These are phyloP conservation scores for Gymnosoma rotundatum DNA, from an alignment of 2,888 invertebrate species.

Conservation along the genomic window DNA sequence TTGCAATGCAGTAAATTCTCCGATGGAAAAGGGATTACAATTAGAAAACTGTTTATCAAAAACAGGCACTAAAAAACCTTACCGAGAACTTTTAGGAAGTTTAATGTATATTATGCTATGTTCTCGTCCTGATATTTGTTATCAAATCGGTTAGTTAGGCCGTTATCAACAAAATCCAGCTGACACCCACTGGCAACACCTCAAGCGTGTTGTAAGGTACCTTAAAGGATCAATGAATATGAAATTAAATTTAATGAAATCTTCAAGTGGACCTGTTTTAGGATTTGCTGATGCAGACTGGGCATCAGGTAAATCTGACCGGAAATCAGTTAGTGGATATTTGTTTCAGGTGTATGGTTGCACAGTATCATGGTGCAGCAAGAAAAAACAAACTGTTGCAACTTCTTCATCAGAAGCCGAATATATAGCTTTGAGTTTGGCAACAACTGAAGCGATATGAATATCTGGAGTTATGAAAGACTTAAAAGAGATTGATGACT, in stretches of 20 bases:
- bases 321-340: slow-evolving; percentile 22
- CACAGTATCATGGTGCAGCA: slow-evolving; percentile 54
- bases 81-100: slow-evolving; percentile 58
- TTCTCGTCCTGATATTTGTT: slow-evolving; percentile 57
- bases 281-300: slow-evolving; percentile 16
- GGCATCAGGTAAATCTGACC: background rate
- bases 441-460: slow-evolving; percentile 20
- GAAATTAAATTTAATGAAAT: slow-evolving; percentile 5
- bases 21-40: too few species aligned
- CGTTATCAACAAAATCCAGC: slow-evolving; percentile 43
- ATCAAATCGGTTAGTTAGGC: slow-evolving; percentile 25
- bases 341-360: slow-evolving; percentile 42
- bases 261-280: background rate
- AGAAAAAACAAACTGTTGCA: slow-evolving; percentile 49
- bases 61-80: background rate
- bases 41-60: background rate
- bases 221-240: background rate
- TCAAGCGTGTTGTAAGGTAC: slow-evolving; percentile 47
- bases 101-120: slow-evolving; percentile 62
- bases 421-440: background rate
- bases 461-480: background rate
- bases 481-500: background rate
- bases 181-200: slow-evolving; percentile 52
- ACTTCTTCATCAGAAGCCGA: slow-evolving; percentile 29
- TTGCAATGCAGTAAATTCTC: background rate